Conservation (phyloP, 1,140 invertebrate species). For the Cryptotermes secundus region DNA sequence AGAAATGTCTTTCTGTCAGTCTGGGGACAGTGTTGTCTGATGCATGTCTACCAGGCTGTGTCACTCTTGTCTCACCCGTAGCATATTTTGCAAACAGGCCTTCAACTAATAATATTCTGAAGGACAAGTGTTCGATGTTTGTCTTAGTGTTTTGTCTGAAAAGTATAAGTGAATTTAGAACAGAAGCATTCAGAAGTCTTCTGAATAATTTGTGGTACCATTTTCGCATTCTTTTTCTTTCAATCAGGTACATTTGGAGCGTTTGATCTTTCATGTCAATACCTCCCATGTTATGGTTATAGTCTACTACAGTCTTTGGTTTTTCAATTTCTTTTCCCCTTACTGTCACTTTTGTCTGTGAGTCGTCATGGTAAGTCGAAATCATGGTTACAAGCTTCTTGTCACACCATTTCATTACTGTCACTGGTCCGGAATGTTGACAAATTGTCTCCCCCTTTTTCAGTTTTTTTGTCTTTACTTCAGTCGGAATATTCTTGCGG, state of each 20-base stretch:
- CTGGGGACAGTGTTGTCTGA: background rate
- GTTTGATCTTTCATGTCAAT: background rate
- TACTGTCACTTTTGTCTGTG: too few species aligned
- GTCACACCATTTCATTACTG: too few species aligned
- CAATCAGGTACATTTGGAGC: background rate
- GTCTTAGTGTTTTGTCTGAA: background rate
- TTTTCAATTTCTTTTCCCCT: too few species aligned
- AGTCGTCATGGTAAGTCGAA: too few species aligned
- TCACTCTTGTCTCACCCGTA: background rate
- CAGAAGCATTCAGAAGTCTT: background rate
- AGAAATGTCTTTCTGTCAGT: background rate
- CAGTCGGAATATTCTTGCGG: too few species aligned
- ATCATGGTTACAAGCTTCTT: too few species aligned
- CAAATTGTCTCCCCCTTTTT: too few species aligned
- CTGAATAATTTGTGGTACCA: background rate
- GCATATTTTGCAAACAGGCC: background rate
- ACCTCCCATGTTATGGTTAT: background rate
- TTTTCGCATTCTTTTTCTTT: background rate
- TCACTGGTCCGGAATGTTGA: too few species aligned
- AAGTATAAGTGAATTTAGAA: background rate
- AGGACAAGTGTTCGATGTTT: background rate
- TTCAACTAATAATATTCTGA: background rate
- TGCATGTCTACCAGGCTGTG: background rate
- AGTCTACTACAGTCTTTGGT: background rate
- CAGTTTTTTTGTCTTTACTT: too few species aligned